Conservation (phyloP, 2,113 vertebrate species). For the Eolophus roseicapilla region DNA sequence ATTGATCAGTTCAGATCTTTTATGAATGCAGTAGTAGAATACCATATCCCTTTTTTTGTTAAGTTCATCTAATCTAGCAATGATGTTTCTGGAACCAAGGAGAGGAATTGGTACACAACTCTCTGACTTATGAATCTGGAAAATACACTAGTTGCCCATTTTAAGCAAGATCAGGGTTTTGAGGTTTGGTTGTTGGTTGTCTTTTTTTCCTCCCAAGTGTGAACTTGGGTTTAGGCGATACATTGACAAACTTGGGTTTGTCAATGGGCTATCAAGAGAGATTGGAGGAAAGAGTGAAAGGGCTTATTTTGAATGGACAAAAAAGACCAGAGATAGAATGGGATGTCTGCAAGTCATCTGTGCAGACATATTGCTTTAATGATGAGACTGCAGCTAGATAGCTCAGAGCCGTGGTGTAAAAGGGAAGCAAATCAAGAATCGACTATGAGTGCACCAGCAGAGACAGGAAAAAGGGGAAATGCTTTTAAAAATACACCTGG, state of each 20-base stretch:
- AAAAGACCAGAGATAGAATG: not conserved
- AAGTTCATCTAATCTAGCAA: not conserved
- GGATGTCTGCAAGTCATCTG: not conserved
- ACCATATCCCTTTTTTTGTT: not conserved
- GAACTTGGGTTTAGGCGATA: not conserved
- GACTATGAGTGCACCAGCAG: not conserved
- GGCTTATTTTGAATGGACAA: not conserved
- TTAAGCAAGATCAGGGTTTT: not conserved
- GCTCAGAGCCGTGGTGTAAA: not conserved
- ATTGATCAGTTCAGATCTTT: not conserved
- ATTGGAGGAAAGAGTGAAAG: not conserved
- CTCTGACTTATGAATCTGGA: not conserved
- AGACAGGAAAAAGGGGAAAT: not conserved
- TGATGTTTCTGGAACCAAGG: not conserved
- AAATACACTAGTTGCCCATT: not conserved
- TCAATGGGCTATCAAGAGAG: not conserved
- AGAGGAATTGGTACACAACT: not conserved
- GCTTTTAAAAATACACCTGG: not conserved
- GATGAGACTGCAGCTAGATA: not conserved
- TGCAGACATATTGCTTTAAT: not conserved
- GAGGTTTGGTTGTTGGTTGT: not conserved
- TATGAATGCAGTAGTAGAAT: not conserved
- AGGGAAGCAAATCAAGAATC: not conserved
- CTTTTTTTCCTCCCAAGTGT: rapidly evolving
- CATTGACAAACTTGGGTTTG: not conserved